Percentiles rank a stretch among this genome's conserved stretches.
phyloP scores from a whole-genome alignment of 2,888 invertebrate species.

The Drosophila robusta region DNA sequence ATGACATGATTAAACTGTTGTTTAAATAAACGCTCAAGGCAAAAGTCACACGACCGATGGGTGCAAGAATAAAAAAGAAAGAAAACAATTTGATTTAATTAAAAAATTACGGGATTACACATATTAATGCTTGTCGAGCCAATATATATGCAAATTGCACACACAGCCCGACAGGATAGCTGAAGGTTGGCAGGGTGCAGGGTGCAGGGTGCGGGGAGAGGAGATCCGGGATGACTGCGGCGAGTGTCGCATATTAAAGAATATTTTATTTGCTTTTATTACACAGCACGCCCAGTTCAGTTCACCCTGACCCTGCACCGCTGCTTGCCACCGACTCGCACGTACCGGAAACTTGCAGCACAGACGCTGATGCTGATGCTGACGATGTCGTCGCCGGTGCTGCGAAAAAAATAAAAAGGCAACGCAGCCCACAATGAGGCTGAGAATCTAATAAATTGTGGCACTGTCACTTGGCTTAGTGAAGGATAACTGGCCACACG shows the following conservation, averaged over 20 bases:
- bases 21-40: conserved; percentile 6
- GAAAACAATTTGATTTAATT: conserved; percentile 82
- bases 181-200: conserved; percentile 14
- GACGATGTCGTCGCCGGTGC: conserved; percentile 36
- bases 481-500: conserved; percentile 80
- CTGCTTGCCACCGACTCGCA: conserved; percentile 17
- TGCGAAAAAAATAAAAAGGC: conserved; percentile 33
- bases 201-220: neutral
- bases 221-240: conserved; percentile 45
- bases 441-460: conserved; percentile 82
- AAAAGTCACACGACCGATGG: conserved; percentile 19
- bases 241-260: conserved; percentile 79
- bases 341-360: conserved; percentile 77
- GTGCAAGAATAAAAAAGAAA: conserved; percentile 4
- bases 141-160: conserved; percentile 82
- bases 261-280: conserved; percentile 81
- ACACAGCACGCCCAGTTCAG: conserved; percentile 67
- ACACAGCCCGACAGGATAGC: conserved; percentile 36
- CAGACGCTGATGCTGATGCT: conserved; percentile 59
- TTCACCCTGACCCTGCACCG: conserved; percentile 25
- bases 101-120: conserved; percentile 83
- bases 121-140: conserved; percentile 80
- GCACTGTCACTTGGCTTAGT: conserved; percentile 81
- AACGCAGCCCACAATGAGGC: conserved; percentile 63
- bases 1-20: conserved; percentile 6